Base-by-base conservation (phyloP, 2,797 vertebrate genomes). In the Tragelaphus eurycerus region DNA sequence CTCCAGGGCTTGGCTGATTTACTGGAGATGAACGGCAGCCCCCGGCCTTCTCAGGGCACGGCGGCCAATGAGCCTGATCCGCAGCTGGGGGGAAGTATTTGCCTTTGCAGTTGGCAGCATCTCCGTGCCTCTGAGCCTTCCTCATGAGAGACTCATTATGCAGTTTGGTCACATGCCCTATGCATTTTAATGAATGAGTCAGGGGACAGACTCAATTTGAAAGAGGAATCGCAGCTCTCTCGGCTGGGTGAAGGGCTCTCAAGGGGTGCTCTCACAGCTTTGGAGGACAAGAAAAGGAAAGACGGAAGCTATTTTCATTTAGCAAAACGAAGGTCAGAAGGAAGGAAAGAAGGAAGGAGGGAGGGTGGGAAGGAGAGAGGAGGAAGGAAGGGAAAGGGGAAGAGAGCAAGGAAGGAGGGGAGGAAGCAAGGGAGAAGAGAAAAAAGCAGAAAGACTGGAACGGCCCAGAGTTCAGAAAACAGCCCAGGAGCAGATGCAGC, bases 1-100 rank as follows among this genome's bases (percentile, higher is more conserved):
- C 14, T 98, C 97, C 97, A 90, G 96, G 97, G 97, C 83, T 91
- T 95, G 97, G 95, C 98, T 98, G 98, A 97, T 97, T 98, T 98
- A 97, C 93, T 97, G 97, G 97, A 98, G 98, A 98, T 97, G 98
- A 98, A 98, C 97, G 83, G 97, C 97, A 96, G 98, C 98, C 98
- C 98, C 97, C 57, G 96, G 98, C 98, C 96, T 91, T 98, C 98
- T 97, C 96, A 98, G 98, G 98, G 98, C 97, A 97, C 76, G 96
- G 93, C 55, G 97, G 98, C 98, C 98, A 98, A 97, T 95, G 98
- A 98, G 97, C 96, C 98, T 97, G 97, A 97, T 97, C 98, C 98
- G 97, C 98, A 98, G 98, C 98, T 98, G 98, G 98, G 54, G 97
- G 96, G 98, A 91, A 96, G 96, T 96, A 85, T 98, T 98, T 98